Conservation (phyloP, 2,888 invertebrate genomes). For the Lasioglossum marginatum region DNA sequence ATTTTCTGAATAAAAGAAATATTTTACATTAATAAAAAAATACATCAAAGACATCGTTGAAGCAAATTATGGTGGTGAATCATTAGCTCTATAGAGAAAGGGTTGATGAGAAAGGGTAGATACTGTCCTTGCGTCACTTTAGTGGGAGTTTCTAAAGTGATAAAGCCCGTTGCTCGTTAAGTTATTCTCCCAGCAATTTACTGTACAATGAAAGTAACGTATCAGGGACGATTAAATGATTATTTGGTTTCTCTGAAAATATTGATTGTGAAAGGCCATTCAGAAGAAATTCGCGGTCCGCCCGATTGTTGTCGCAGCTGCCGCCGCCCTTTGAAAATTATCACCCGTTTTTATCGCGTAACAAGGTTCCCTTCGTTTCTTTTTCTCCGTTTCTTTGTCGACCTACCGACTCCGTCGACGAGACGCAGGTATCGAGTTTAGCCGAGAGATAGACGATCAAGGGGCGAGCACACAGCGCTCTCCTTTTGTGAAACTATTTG, state of each 20-base stretch:
- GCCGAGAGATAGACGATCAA: slow-evolving; percentile 26
- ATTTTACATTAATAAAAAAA: not conserved
- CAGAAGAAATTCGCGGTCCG: not conserved
- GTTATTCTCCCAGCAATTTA: not conserved
- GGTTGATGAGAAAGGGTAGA: not conserved
- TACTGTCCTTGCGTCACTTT: not conserved
- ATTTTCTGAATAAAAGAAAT: no score
- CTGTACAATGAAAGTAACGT: not conserved
- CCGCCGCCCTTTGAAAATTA: slow-evolving; percentile 15
- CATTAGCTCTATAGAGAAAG: not conserved
- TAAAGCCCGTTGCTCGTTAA: not conserved
- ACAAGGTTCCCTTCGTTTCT: not conserved
- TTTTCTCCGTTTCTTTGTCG: not conserved
- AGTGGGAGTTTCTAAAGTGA: not conserved
- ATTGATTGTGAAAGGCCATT: not conserved
- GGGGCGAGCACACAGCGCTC: slow-evolving; percentile 1
- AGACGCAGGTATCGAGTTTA: slow-evolving; percentile 24
- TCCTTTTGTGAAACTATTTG: slow-evolving; percentile 12
- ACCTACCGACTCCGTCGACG: not conserved
- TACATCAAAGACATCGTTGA: not conserved
- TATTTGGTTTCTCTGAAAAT: not conserved
- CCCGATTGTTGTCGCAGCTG: not conserved
- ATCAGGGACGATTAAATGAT: not conserved
- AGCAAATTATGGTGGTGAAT: not conserved
- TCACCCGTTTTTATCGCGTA: slow-evolving; percentile 3